Evolutionary conservation across 2,113 vertebrate genomes (phyloP), one percentile per base, ranked within the genome.

Genomic region (Lota lota): DNA sequence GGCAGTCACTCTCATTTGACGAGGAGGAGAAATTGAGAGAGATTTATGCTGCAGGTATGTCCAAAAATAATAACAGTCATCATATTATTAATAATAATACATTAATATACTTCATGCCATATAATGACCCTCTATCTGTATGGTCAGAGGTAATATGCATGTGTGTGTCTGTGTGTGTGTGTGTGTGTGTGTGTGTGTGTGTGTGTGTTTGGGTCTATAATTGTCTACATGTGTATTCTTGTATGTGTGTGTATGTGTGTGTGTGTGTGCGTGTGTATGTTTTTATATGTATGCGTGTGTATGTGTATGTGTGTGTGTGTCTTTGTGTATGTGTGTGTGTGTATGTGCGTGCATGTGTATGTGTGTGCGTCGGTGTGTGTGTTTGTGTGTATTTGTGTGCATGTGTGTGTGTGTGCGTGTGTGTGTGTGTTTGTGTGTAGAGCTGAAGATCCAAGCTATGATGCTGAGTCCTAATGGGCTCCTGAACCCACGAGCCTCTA

Each of bases 1-100:
- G 93, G 78, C 90, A 88, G 0, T 98, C 97, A 0, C 78, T 91
- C 22, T 93, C 87, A 68, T 93, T 92, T 0, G 95, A 96, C 59
- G 96, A 97, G 0, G 97, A 98, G 68, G 94, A 97, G 83, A 96
- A 96, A 84, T 65, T 96, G 57, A 92, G 92, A 67, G 95, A 95
- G 14, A 79, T 95, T 4, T 88, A 75, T 16, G 87, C 93, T 60
- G 81, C 95, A 83, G 95, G 95, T 96, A 81, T 11, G 11, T 40
- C 36, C 11, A 7, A 20, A 36, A 63, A 66, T 67, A 19, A 61
- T 22, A 40, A 40, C 11, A 40, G 11, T 7, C 3, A 40, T 40
- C 36, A 40, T 40, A 11, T 40, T 10, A 40, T 40, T 40, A 40
- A 40, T 40, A 40, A 61, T 61, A 22, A 61, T 54, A 54, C 16